A percentile compares a stretch with the other conserved stretches of the same genome.
Evolutionary conservation across 2,797 vertebrate genomes (phyloP).

Genomic region (Okamejei kenojei): DNA sequence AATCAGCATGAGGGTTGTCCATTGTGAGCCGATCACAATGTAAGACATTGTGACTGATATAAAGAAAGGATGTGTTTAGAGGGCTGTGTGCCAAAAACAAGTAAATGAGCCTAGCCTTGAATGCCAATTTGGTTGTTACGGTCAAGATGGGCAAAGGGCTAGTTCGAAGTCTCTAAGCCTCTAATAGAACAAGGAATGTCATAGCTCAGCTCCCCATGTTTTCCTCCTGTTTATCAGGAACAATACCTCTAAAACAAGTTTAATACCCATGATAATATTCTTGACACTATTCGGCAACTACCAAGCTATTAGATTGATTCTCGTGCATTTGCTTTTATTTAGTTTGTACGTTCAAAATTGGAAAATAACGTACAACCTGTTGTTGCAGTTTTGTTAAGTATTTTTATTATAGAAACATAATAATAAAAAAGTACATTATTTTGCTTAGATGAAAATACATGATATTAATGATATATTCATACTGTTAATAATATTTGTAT

Average conservation of each 20-base stretch:
- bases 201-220: background rate
- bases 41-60: too few relatives aligned
- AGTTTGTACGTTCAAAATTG: slow-evolving; percentile 21
- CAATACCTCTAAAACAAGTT: background rate
- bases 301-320: background rate
- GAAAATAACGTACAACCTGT: slow-evolving; percentile 31
- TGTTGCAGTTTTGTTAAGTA: slow-evolving; percentile 83
- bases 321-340: background rate
- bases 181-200: background rate
- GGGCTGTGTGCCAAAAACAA: too few relatives aligned
- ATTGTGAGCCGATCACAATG: background rate
- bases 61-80: too few relatives aligned
- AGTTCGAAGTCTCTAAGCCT: too few relatives aligned
- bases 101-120: too few relatives aligned
- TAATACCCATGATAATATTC: background rate
- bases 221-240: background rate
- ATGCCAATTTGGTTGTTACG: too few relatives aligned
- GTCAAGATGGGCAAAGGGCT: too few relatives aligned
- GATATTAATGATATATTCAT: too few relatives aligned
- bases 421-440: too few relatives aligned
- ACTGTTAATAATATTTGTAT: too few relatives aligned
- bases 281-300: background rate
- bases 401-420: too few relatives aligned
- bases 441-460: too few relatives aligned
- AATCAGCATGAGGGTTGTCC: background rate